phyloP scores from a whole-genome alignment of 2,888 invertebrate genomes.

The Archips xylosteana region DNA sequence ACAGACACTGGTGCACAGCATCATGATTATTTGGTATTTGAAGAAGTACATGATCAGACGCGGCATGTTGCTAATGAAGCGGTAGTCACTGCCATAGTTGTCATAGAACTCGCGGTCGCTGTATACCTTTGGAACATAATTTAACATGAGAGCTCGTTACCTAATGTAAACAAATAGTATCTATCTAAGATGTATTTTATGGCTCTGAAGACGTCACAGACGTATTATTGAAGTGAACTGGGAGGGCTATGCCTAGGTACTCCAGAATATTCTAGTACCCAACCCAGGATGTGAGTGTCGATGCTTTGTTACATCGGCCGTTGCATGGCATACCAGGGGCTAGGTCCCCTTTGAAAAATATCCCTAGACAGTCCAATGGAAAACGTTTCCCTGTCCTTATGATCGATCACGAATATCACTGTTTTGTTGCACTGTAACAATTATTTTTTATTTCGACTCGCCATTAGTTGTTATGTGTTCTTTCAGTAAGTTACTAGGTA shows the following conservation, averaged over 20 bases:
- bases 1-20: constrained; percentile 92
- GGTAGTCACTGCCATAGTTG: constrained; percentile 87
- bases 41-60: constrained; percentile 91
- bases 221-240: too few relatives aligned
- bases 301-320: too few relatives aligned
- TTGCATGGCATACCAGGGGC: too few relatives aligned
- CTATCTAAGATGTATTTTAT: too few relatives aligned
- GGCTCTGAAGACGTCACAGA: neutral
- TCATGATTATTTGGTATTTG: constrained; percentile 91
- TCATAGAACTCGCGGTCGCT: constrained; percentile 87
- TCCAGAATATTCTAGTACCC: too few relatives aligned
- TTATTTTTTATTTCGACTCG: neutral
- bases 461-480: too few relatives aligned
- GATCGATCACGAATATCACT: neutral
- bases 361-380: too few relatives aligned
- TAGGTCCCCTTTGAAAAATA: too few relatives aligned
- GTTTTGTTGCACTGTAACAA: neutral
- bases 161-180: too few relatives aligned
- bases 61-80: constrained; percentile 91
- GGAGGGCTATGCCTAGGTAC: too few relatives aligned
- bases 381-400: neutral
- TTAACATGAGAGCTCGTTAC: neutral
- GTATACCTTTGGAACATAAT: constrained; percentile 87
- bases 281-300: too few relatives aligned
- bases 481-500: too few relatives aligned